Base-by-base conservation (phyloP, 2,888 invertebrate genomes). In the Sarcophaga variegata region DNA sequence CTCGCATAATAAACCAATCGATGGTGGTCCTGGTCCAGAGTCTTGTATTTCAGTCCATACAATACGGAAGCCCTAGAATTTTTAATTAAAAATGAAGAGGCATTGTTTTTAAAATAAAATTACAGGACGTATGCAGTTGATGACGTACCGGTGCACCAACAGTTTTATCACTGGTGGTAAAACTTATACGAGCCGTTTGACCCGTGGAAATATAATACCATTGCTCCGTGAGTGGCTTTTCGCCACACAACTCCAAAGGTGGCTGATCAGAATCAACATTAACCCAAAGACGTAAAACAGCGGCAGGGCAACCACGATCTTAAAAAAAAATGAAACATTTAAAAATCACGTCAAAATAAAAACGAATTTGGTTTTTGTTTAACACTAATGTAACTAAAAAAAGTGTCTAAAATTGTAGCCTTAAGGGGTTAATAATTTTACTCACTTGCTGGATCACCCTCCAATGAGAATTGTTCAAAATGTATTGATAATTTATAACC, bases 121-220 rank as follows among this genome's bases (percentile, higher is more conserved):
- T 37, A 37, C 8, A 37, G 37, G 6, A 6, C 1, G 37, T 37
- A 37, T 37, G 37, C 37, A 37, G 37, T 37, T 59, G 25, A 0
- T 2, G 71, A 89, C 90, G 90, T 77, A 94, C 93, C 93, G 91
- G 96, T 91, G 97, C 97, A 89, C 99, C 99, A 87, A 98, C 97
- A 67, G 98, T 97, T 94, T 98, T 98, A 93, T 98, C 98, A 86
- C 98, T 98, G 92, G 98, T 97, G 93, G 98, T 97, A 94, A 99
- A 99, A 94, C 98, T 98, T 91, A 98, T 95, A 93, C 97, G 96
- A 94, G 98, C 96, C 88, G 97, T 96, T 94, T 97, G 97, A 89
- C 96, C 96, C 80, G 97, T 96, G 89, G 98, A 98, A 90, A 97
- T 94, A 92, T 97, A 97, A 94, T 97, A 96, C 96, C 97, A 97